Evolutionary conservation across 2,113 vertebrate genomes (phyloP).

Genomic region (Marmota monax): DNA sequence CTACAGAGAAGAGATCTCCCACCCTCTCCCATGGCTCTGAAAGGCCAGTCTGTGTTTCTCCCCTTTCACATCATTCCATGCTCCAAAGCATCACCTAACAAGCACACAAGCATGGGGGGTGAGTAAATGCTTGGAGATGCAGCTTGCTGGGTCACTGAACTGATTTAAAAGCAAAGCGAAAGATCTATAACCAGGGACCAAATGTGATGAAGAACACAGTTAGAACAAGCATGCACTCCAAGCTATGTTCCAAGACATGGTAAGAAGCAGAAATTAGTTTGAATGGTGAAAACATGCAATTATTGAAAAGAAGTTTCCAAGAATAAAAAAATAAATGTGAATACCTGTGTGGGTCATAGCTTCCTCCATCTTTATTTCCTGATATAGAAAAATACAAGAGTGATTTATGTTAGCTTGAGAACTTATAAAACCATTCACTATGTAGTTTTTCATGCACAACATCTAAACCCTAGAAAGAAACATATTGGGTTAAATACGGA

Average conservation of each 20-base stretch:
- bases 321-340: slow-evolving; percentile 92
- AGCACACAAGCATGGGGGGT: slow-evolving; percentile 47
- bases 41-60: not conserved
- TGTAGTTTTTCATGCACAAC: slow-evolving; percentile 92
- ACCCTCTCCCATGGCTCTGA: not conserved
- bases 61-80: not conserved
- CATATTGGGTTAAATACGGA: slow-evolving; percentile 87
- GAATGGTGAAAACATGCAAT: slow-evolving; percentile 95
- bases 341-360: slow-evolving; percentile 99
- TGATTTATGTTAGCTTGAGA: slow-evolving; percentile 96
- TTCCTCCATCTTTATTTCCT: slow-evolving; percentile 99
- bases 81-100: slow-evolving; percentile 60
- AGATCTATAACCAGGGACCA: slow-evolving; percentile 76
- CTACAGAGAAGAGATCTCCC: not conserved
- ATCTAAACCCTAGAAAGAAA: slow-evolving; percentile 92
- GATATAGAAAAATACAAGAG: slow-evolving; percentile 98
- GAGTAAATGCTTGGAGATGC: slow-evolving; percentile 67
- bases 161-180: slow-evolving; percentile 81
- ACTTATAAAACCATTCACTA: slow-evolving; percentile 90
- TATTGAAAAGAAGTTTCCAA: slow-evolving; percentile 93
- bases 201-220: slow-evolving; percentile 78
- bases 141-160: slow-evolving; percentile 71
- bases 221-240: slow-evolving; percentile 92
- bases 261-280: slow-evolving; percentile 90
- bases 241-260: slow-evolving; percentile 85